These are phyloP conservation scores for Agrilus mali DNA, from an alignment of 2,888 invertebrate genomes.

Conservation along the genomic window DNA sequence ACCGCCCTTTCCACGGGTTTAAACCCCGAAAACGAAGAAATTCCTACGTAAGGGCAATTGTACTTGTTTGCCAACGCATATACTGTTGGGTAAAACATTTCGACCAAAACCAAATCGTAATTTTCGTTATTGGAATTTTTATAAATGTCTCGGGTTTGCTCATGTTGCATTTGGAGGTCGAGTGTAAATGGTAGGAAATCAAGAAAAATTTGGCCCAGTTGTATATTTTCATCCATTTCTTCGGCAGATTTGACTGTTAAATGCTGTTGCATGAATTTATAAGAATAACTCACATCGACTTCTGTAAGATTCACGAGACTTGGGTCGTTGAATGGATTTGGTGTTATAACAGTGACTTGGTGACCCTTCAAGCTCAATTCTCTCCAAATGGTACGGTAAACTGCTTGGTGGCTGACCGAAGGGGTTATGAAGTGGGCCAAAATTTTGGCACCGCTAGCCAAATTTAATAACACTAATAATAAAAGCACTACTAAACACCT, in stretches of 20 bases:
- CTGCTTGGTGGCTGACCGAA: slow-evolving; percentile 22
- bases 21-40: slow-evolving; percentile 21
- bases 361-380: slow-evolving; percentile 23
- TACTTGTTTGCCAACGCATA: slow-evolving; percentile 16
- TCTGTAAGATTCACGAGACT: slow-evolving; percentile 23
- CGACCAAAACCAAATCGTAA: slow-evolving; percentile 22
- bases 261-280: slow-evolving; percentile 2
- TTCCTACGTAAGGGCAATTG: slow-evolving; percentile 12
- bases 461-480: too few species aligned
- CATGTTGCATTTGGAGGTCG: slow-evolving; percentile 9
- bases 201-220: slow-evolving; percentile 5
- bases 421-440: slow-evolving; percentile 19
- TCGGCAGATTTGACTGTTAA: not conserved
- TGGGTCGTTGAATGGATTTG: slow-evolving; percentile 22
- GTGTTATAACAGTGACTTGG: slow-evolving; percentile 24
- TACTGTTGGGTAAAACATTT: slow-evolving; percentile 13
- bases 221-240: slow-evolving; percentile 8
- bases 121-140: slow-evolving; percentile 12
- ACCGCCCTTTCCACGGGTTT: slow-evolving; percentile 18
- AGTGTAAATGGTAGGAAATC: slow-evolving; percentile 13
- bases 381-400: slow-evolving; percentile 19
- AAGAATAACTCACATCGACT: slow-evolving; percentile 20
- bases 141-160: slow-evolving; percentile 14
- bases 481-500: too few species aligned
- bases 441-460: slow-evolving; percentile 13